Conservation (phyloP, 2,797 vertebrate genomes). For the Megaceryle alcyon region DNA sequence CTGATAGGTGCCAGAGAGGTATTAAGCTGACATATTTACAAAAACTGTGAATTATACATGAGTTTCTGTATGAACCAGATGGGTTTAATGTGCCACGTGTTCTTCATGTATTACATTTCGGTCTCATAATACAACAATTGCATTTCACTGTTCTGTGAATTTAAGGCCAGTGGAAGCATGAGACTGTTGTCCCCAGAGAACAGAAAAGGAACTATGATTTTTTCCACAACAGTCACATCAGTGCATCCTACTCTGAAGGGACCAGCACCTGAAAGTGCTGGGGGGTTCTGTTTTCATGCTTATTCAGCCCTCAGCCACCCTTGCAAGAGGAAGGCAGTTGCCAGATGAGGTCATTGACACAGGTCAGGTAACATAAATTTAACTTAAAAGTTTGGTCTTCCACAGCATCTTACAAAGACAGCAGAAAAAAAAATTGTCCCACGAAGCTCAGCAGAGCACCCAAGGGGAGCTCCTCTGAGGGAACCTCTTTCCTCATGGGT, state of each 20-base stretch:
- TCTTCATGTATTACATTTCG: neutral
- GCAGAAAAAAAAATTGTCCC: neutral
- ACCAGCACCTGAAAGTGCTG: neutral
- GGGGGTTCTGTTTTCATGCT: neutral
- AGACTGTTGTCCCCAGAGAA: neutral
- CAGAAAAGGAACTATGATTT: accelerated
- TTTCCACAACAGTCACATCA: neutral
- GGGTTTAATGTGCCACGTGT: neutral
- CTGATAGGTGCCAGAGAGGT: neutral
- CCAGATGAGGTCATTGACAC: neutral
- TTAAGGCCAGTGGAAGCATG: neutral
- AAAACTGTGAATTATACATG: constrained; percentile 43
- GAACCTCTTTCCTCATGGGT: neutral
- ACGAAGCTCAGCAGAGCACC: neutral
- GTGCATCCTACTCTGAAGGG: neutral
- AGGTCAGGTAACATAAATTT: neutral
- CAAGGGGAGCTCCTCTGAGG: neutral
- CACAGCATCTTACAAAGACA: neutral
- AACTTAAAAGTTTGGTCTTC: neutral
- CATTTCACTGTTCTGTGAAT: neutral
- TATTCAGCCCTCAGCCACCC: neutral
- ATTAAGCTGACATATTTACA: constrained; percentile 43
- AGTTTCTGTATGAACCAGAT: constrained; percentile 28
- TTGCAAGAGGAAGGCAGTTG: neutral
- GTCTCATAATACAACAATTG: neutral